Evolutionary conservation across 2,888 invertebrate genomes (phyloP).

Genomic region (Epinotia ramella): DNA sequence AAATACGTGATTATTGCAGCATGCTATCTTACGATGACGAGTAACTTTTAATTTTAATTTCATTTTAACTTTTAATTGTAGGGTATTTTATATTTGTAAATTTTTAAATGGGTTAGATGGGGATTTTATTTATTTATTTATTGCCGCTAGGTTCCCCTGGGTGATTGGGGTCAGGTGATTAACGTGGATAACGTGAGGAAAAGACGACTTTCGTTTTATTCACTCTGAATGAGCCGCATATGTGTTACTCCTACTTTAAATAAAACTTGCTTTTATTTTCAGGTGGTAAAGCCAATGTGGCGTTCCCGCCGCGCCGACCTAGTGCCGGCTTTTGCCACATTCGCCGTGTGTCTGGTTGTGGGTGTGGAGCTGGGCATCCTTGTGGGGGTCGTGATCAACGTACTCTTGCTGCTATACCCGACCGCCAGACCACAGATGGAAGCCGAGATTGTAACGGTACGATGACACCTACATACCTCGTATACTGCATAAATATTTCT

Average conservation of each 20-base stretch:
- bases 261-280: conserved; percentile 11
- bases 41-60: too few species aligned
- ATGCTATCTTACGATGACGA: too few species aligned
- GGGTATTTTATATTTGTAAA: too few species aligned
- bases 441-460: conserved; percentile 89
- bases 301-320: conserved; percentile 92
- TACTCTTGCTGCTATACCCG: conserved; percentile 91
- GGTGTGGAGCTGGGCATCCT: conserved; percentile 96
- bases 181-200: too few species aligned
- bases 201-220: too few species aligned
- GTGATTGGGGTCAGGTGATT: too few species aligned
- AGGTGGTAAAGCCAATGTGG: conserved; percentile 94
- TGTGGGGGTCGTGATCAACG: conserved; percentile 92
- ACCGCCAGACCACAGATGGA: conserved; percentile 92
- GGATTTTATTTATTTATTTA: too few species aligned
- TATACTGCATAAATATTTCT: not conserved
- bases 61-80: too few species aligned
- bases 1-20: too few species aligned
- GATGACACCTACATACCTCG: conserved; percentile 47
- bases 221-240: too few species aligned
- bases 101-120: too few species aligned
- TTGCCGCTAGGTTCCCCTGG: too few species aligned
- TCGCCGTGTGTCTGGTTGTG: conserved; percentile 91
- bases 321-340: conserved; percentile 93
- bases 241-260: not conserved